Percentiles rank a stretch among this genome's conserved stretches.
phyloP scores from a whole-genome alignment of 2,888 invertebrate genomes.

The Anorthoa munda region DNA sequence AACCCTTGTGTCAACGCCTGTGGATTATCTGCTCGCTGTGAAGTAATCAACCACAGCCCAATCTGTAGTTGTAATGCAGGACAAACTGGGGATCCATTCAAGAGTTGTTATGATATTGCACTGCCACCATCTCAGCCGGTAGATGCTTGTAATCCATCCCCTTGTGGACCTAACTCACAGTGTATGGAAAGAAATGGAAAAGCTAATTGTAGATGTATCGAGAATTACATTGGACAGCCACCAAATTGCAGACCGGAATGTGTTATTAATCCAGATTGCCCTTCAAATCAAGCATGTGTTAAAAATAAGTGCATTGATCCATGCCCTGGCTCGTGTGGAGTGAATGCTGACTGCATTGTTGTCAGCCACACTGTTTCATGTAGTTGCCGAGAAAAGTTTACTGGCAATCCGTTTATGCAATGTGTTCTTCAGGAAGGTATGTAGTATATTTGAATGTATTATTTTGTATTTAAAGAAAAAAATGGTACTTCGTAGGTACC shows the following conservation, averaged over 20 bases:
- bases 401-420: slow-evolving; percentile 96
- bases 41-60: slow-evolving; percentile 96
- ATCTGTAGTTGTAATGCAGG: slow-evolving; percentile 95
- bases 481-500: no score
- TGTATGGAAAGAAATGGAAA: slow-evolving; percentile 93
- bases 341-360: slow-evolving; percentile 95
- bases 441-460: slow-evolving; percentile 24
- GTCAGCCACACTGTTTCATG: slow-evolving; percentile 96
- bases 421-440: slow-evolving; percentile 92
- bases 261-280: slow-evolving; percentile 95
- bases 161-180: slow-evolving; percentile 95
- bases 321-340: slow-evolving; percentile 95
- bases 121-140: slow-evolving; percentile 78
- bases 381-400: slow-evolving; percentile 94
- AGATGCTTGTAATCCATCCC: slow-evolving; percentile 94
- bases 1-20: slow-evolving; percentile 96
- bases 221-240: slow-evolving; percentile 94
- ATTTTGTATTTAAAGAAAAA: not conserved
- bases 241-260: slow-evolving; percentile 96
- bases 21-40: slow-evolving; percentile 94
- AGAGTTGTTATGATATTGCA: slow-evolving; percentile 92
- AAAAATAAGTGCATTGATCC: slow-evolving; percentile 96
- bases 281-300: slow-evolving; percentile 94
- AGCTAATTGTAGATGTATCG: slow-evolving; percentile 94
- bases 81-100: slow-evolving; percentile 95